Evolutionary conservation across 2,797 vertebrate species (phyloP).

Genomic region (Limosa lapponica): DNA sequence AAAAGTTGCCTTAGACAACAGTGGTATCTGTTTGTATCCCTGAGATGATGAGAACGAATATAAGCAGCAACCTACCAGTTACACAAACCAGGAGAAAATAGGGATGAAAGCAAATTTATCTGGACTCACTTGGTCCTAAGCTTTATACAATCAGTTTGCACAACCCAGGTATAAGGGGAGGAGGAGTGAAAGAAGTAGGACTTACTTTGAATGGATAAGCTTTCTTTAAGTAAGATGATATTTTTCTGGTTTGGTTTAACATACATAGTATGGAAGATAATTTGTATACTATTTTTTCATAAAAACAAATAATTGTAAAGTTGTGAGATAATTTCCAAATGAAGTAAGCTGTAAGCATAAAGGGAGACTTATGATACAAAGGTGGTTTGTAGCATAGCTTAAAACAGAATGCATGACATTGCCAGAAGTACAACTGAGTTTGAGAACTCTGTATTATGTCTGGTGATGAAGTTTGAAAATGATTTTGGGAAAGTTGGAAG

Average conservation of each 20-base stretch:
- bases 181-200: not conserved
- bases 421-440: not conserved
- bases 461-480: not conserved
- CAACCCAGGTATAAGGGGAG: not conserved
- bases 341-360: not conserved
- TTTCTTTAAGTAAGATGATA: not conserved
- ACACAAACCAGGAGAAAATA: not conserved
- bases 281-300: not conserved
- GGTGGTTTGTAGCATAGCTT: not conserved
- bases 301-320: not conserved
- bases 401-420: not conserved
- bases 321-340: not conserved
- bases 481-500: not conserved
- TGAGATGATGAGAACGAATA: not conserved
- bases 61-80: not conserved
- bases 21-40: not conserved
- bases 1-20: not conserved
- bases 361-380: not conserved
- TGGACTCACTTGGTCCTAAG: not conserved
- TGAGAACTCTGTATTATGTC: not conserved
- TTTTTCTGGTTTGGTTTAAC: not conserved
- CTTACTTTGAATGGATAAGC: not conserved
- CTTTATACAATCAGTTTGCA: not conserved
- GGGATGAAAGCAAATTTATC: not conserved
- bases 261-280: not conserved